Base-by-base conservation (phyloP, 2,888 invertebrate genomes). In the Chymomyza fuscimana region DNA sequence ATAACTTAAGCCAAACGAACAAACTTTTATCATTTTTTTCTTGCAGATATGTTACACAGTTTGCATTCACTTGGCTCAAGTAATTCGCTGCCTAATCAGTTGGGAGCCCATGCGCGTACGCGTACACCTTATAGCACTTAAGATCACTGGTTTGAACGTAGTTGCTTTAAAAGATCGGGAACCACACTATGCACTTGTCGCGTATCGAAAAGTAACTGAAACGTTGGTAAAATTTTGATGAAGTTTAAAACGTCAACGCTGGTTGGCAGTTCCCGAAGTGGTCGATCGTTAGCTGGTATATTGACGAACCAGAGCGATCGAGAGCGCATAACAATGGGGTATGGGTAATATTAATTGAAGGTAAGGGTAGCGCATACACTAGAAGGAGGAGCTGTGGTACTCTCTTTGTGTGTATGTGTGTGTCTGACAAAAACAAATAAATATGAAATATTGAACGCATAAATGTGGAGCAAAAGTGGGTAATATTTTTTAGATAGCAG, bases 1-100 rank as follows among this genome's bases (percentile, higher is more conserved):
- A 91, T 91, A 91, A 91, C 91, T 92, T 92, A 91, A 91, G 92
- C 91, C 91, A 92, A 91, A 92, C 92, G 91, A 91, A 91, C 92
- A 91, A 90, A 91, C 92, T 91, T 88, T 81, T 87, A 32, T 32
- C 32, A 32, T 46, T 12, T 46, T 46, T 46, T 46, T 46, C 6
- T 46, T 86, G 72, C 75, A 81, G 82, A 76, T 70, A 62, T 63
- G 67, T 68, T 78, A 73, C 77, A 90, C 89, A 89, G 91, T 91
- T 91, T 91, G 81, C 81, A 91, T 91, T 89, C 91, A 90, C 87
- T 89, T 91, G 91, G 91, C 91, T 91, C 89, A 91, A 92, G 91
- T 87, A 90, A 91, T 91, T 91, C 87, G 90, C 91, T 86, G 89
- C 89, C 89, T 81, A 79, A 76, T 60, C 56, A 22, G 60, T 22